phyloP scores from a whole-genome alignment of 92 coral and sea anemone species.

The Actinostola sp. region DNA sequence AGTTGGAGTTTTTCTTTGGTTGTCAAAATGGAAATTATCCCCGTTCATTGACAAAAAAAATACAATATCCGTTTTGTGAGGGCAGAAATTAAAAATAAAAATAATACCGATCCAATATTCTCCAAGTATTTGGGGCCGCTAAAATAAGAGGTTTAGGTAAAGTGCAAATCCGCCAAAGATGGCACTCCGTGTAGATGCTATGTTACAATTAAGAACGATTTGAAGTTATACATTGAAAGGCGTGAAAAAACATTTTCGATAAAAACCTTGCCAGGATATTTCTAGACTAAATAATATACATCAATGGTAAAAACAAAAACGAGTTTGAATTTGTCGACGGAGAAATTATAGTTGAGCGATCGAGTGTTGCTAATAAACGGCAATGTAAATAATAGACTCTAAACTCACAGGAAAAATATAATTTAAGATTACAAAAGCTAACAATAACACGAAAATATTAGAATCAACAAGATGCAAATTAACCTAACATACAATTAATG shows the following conservation, averaged over 20 bases:
- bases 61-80: conserved; percentile 34
- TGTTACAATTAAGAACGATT: conserved; percentile 17
- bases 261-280: no score
- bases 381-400: conserved; percentile 3
- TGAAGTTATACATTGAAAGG: not conserved
- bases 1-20: conserved; percentile 2
- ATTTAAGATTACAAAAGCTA: conserved; percentile 1
- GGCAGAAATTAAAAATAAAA: conserved; percentile 10
- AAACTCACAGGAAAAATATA: not conserved
- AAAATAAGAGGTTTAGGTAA: not conserved
- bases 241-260: not conserved
- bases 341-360: not conserved
- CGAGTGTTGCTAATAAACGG: not conserved
- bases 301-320: not conserved
- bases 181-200: not conserved
- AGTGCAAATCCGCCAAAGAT: conserved; percentile 10
- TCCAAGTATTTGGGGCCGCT: not conserved
- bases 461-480: conserved; percentile 13
- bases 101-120: conserved; percentile 8
- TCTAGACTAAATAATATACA: no score
- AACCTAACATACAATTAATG: not conserved
- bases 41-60: not conserved
- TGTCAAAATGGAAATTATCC: conserved; percentile 22
- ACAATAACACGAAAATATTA: not conserved
- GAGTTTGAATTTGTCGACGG: not conserved